Evolutionary conservation across 2,797 vertebrate species (phyloP).

Genomic region (Karalla daura): DNA sequence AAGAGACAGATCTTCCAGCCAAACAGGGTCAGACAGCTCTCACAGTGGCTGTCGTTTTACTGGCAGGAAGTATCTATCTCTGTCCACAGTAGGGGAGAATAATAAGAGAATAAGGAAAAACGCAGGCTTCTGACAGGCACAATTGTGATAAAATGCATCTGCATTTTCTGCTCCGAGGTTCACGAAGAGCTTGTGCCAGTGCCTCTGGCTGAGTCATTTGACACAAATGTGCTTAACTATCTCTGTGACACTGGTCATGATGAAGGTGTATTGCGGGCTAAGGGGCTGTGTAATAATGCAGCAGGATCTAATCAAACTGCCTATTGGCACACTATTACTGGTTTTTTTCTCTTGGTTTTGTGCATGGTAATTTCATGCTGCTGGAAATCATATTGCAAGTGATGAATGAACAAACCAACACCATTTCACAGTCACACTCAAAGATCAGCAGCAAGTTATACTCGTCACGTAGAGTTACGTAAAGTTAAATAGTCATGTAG

Average conservation of each 20-base stretch:
- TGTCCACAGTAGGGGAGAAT: not conserved
- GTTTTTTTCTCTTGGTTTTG: not conserved
- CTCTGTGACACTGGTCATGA: conserved; percentile 22
- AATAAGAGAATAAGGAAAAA: too few species aligned
- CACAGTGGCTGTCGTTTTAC: conserved; percentile 1
- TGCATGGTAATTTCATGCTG: not conserved
- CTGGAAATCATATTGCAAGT: too few species aligned
- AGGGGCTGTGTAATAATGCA: conserved; percentile 35
- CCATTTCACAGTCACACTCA: too few species aligned
- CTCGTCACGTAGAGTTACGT: too few species aligned
- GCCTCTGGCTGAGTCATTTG: not conserved
- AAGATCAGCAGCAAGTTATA: too few species aligned
- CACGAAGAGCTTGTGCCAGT: not conserved
- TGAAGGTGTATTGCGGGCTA: conserved; percentile 7
- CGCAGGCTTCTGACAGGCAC: not conserved
- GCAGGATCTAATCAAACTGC: conserved; percentile 17
- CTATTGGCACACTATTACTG: not conserved
- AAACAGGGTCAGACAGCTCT: not conserved
- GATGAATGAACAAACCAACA: not conserved
- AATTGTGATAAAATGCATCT: conserved; percentile 3
- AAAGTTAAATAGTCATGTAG: too few species aligned
- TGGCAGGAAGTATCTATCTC: not conserved
- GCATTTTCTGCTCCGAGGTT: conserved; percentile 1
- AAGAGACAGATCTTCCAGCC: not conserved
- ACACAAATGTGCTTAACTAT: conserved; percentile 6